Conservation (phyloP, 1,140 invertebrate genomes). For the Stegodyphus mimosarum region DNA sequence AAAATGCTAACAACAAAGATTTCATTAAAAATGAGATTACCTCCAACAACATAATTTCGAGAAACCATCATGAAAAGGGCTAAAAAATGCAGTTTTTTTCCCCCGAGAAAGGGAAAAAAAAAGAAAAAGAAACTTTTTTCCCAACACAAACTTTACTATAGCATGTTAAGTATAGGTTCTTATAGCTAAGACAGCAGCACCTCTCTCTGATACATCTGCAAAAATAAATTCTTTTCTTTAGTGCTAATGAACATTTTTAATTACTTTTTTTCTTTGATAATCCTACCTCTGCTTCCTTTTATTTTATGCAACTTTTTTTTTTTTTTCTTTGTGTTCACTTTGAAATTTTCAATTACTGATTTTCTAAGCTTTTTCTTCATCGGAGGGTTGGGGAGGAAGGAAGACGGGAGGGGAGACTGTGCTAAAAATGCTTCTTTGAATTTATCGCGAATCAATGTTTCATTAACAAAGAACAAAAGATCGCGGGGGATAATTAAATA, state of each 20-base stretch:
- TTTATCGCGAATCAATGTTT: slow-evolving; percentile 60
- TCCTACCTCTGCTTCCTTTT: slow-evolving; percentile 20
- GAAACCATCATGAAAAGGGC: background rate
- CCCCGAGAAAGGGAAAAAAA: background rate
- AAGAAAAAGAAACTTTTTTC: background rate
- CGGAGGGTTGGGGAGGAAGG: background rate
- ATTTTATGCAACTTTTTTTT: slow-evolving; percentile 8
- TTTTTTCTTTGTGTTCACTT: slow-evolving; percentile 4
- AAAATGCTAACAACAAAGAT: slow-evolving; percentile 4
- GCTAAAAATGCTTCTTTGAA: slow-evolving; percentile 52
- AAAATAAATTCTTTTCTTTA: slow-evolving; percentile 48
- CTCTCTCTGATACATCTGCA: background rate
- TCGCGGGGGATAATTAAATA: slow-evolving; percentile 56
- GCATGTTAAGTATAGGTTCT: no score
- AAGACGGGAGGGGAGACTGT: background rate
- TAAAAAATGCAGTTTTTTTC: slow-evolving; percentile 3
- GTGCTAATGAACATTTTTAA: slow-evolving; percentile 60
- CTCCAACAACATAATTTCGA: slow-evolving; percentile 15
- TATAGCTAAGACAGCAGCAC: background rate
- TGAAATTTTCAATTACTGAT: slow-evolving; percentile 61
- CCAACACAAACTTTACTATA: background rate
- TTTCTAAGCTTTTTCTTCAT: slow-evolving; percentile 33
- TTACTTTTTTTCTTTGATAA: slow-evolving; percentile 57
- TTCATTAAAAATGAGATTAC: slow-evolving; percentile 17
- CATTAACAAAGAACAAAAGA: slow-evolving; percentile 60